These are phyloP conservation scores for Lepidurus apus DNA, from an alignment of 1,140 invertebrate genomes.

Conservation along the genomic window DNA sequence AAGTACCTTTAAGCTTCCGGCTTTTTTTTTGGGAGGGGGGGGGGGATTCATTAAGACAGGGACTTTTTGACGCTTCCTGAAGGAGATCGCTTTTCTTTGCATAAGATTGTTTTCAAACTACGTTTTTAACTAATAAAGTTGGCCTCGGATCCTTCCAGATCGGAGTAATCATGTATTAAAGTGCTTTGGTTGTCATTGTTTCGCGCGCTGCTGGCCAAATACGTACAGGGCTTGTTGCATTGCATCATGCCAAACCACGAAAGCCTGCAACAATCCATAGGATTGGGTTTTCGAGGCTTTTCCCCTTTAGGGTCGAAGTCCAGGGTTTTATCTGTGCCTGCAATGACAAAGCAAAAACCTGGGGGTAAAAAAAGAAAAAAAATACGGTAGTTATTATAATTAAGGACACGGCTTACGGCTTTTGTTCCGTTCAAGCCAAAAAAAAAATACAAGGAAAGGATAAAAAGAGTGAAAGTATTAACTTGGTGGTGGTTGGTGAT, in stretches of 20 bases:
- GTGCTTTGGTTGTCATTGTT: not conserved
- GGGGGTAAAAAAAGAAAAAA: not conserved
- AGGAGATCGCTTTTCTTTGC: too few relatives aligned
- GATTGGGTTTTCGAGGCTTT: not conserved
- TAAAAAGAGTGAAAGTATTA: conserved; percentile 15
- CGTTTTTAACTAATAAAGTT: not conserved
- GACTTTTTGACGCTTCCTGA: too few relatives aligned
- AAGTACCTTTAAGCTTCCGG: not conserved
- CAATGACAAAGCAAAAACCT: conserved; percentile 1
- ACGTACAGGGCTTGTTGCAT: not conserved
- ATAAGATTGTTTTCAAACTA: too few relatives aligned
- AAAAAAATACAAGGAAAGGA: not conserved
- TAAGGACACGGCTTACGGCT: not conserved
- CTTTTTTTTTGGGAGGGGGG: not conserved
- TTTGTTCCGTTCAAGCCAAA: not conserved
- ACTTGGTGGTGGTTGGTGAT: not conserved
- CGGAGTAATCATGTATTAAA: not conserved
- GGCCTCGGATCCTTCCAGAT: not conserved
- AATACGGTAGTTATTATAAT: not conserved
- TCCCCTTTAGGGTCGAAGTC: not conserved
- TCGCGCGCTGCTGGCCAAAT: not conserved
- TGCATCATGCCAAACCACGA: not conserved
- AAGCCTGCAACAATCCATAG: not conserved
- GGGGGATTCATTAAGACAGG: not conserved
- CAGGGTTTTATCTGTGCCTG: not conserved